These are phyloP conservation scores for Himalopsyche anomala DNA, from an alignment of 2,888 invertebrate genomes.

Conservation along the genomic window DNA sequence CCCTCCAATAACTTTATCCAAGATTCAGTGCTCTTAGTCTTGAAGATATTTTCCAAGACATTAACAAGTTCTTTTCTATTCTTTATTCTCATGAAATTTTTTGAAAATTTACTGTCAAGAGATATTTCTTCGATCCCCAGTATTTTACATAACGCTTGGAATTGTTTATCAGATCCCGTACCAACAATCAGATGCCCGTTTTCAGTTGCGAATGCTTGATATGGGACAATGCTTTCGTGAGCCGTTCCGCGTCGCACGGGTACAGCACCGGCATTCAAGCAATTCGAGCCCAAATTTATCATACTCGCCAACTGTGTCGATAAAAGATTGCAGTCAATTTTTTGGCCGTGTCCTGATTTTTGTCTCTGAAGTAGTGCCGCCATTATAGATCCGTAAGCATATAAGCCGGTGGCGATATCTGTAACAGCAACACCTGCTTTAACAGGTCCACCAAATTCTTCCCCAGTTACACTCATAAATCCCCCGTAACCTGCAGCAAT, in stretches of 20 bases:
- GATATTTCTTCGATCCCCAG: slow-evolving; percentile 80
- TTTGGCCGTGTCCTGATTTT: slow-evolving; percentile 90
- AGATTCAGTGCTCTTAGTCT: slow-evolving; percentile 82
- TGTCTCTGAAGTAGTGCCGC: slow-evolving; percentile 89
- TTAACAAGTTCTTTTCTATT: slow-evolving; percentile 83
- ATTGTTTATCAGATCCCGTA: slow-evolving; percentile 90
- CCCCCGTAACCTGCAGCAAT: slow-evolving; percentile 96
- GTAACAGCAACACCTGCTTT: slow-evolving; percentile 96
- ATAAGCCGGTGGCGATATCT: slow-evolving; percentile 94
- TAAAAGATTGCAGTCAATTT: slow-evolving; percentile 95
- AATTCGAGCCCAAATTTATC: slow-evolving; percentile 93
- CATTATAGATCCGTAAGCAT: slow-evolving; percentile 95
- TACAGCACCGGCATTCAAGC: slow-evolving; percentile 89
- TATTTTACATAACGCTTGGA: slow-evolving; percentile 82
- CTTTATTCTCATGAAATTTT: slow-evolving; percentile 85
- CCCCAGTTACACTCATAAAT: slow-evolving; percentile 92
- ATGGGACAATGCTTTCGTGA: slow-evolving; percentile 96
- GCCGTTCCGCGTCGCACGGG: slow-evolving; percentile 93
- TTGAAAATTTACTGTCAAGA: slow-evolving; percentile 80
- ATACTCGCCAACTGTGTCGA: slow-evolving; percentile 94
- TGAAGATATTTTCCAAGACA: slow-evolving; percentile 79
- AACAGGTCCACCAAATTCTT: slow-evolving; percentile 87
- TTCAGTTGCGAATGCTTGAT: slow-evolving; percentile 90
- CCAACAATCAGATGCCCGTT: slow-evolving; percentile 92
- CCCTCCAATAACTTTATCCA: slow-evolving; percentile 86